These are phyloP conservation scores for Chlorops oryzae DNA, from an alignment of 1,140 invertebrate genomes.

Conservation along the genomic window DNA sequence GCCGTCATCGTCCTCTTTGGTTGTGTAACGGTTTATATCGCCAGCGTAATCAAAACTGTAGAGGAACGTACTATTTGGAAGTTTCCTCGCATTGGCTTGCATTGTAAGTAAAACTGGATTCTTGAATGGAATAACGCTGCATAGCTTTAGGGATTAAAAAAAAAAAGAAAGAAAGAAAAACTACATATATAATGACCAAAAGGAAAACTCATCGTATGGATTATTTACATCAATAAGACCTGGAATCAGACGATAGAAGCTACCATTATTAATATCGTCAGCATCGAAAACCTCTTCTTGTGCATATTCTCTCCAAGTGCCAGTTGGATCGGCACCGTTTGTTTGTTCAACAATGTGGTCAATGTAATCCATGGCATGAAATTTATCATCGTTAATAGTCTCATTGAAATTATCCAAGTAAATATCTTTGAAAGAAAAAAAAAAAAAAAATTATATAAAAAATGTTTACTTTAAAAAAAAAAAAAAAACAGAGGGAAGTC, in stretches of 20 bases:
- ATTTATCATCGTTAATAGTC: conserved; percentile 27
- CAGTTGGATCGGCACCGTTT: conserved; percentile 39
- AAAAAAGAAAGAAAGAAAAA: background rate
- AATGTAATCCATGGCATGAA: conserved; percentile 31
- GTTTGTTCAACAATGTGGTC: conserved; percentile 37
- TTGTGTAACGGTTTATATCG: conserved; percentile 35
- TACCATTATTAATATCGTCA: conserved; percentile 33
- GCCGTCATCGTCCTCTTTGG: conserved; percentile 19
- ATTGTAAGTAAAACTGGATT: conserved; percentile 40
- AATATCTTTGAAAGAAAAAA: conserved; percentile 24
- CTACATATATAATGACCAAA: background rate
- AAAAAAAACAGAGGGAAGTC: background rate
- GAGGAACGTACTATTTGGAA: conserved; percentile 38
- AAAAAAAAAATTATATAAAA: background rate
- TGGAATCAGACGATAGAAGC: conserved; percentile 29
- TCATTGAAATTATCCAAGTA: conserved; percentile 40
- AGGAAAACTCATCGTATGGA: background rate
- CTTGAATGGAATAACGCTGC: conserved; percentile 39
- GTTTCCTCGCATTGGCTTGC: conserved; percentile 41
- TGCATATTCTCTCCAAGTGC: conserved; percentile 36
- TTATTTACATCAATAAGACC: conserved; percentile 39
- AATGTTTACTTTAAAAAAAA: too few species aligned
- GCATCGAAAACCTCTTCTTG: conserved; percentile 32
- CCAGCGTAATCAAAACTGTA: conserved; percentile 44
- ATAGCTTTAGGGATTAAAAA: conserved; percentile 21